Conservation (phyloP, 1,140 invertebrate genomes). For the Daktulosphaira vitifoliae region DNA sequence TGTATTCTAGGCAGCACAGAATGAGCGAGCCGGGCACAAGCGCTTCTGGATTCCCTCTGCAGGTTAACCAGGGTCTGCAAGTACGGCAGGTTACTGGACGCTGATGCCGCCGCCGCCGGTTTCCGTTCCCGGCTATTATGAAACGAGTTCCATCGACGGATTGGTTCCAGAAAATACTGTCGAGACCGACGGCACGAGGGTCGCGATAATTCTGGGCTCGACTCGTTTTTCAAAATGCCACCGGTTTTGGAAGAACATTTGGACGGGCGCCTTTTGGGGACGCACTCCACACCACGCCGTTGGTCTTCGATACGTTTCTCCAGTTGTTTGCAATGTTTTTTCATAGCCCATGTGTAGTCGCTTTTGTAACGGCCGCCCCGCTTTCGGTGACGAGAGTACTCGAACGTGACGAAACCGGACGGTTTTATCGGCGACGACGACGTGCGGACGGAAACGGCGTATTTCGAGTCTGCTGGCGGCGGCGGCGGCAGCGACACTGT, state of each 20-base stretch:
- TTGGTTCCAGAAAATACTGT: slow-evolving; percentile 41
- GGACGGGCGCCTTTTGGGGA: slow-evolving; percentile 35
- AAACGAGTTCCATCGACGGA: slow-evolving; percentile 51
- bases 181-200: slow-evolving; percentile 19
- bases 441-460: not conserved
- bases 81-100: slow-evolving; percentile 33
- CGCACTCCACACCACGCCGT: not conserved
- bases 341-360: not conserved
- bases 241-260: slow-evolving; percentile 38
- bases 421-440: not conserved
- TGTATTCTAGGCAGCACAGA: slow-evolving; percentile 8
- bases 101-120: not conserved
- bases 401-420: not conserved
- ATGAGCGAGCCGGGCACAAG: slow-evolving; percentile 20
- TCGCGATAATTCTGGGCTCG: slow-evolving; percentile 15
- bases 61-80: slow-evolving; percentile 34
- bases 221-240: slow-evolving; percentile 37
- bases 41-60: slow-evolving; percentile 23
- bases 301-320: slow-evolving; percentile 32
- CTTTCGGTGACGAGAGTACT: not conserved
- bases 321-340: slow-evolving; percentile 41
- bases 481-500: slow-evolving; percentile 18
- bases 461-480: not conserved
- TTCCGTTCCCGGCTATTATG: slow-evolving; percentile 41
- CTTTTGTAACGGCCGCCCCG: not conserved